phyloP scores from a whole-genome alignment of 2,113 vertebrate genomes.

The Glareola pratincola region DNA sequence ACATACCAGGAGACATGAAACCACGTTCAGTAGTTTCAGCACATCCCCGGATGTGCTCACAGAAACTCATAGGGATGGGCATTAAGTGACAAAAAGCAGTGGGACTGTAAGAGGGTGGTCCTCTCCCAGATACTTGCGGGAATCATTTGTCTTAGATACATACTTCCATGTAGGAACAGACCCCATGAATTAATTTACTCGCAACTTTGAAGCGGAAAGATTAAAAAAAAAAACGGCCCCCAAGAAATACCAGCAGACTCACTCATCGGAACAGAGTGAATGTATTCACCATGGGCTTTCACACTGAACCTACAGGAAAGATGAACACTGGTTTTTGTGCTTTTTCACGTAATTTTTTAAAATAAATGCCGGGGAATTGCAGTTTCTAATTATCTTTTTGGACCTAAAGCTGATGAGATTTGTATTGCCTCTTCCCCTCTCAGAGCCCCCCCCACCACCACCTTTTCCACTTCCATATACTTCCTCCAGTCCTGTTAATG shows the following conservation, averaged over 20 bases:
- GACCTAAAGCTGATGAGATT: slow-evolving; percentile 37
- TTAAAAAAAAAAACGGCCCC: neutral
- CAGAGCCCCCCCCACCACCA: neutral
- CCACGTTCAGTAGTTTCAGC: neutral
- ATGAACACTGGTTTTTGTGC: neutral
- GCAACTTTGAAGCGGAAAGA: neutral
- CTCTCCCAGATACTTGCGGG: neutral
- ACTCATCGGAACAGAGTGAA: neutral
- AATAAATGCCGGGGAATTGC: neutral
- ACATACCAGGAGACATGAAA: neutral
- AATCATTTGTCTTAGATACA: neutral
- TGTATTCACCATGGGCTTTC: neutral
- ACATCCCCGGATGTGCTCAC: neutral
- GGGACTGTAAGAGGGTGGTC: neutral
- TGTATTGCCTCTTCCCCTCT: neutral
- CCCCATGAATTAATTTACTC: neutral
- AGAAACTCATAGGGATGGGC: neutral
- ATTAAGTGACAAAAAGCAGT: neutral
- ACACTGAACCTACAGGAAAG: neutral
- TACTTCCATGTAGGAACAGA: neutral
- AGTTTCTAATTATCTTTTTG: slow-evolving; percentile 33
- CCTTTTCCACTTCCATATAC: neutral
- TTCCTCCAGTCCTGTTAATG: slow-evolving; percentile 72
- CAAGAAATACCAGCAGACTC: neutral
- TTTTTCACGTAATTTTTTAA: neutral